Conservation (phyloP, 2,888 invertebrate genomes). For the Morpho deidamia region DNA sequence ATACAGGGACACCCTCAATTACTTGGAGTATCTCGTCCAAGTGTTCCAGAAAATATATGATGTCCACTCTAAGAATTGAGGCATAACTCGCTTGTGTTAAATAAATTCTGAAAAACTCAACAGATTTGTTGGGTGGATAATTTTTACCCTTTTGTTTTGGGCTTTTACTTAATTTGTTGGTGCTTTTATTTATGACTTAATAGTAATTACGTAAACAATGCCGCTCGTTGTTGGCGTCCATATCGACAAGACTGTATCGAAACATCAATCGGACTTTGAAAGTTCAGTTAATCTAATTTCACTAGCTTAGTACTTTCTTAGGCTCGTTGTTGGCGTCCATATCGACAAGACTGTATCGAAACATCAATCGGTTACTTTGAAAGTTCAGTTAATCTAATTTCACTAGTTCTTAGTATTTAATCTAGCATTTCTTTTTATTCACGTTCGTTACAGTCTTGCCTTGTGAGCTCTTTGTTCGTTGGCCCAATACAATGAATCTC, state of each 20-base stretch:
- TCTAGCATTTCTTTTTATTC: constrained; percentile 1
- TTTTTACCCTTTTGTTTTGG: constrained; percentile 19
- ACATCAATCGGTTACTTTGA: background rate
- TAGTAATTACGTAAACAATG: constrained; percentile 23
- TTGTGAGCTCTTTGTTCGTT: constrained; percentile 23
- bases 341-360: constrained; percentile 9
- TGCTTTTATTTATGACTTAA: constrained; percentile 31
- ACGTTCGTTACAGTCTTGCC: constrained; percentile 13
- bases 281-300: background rate
- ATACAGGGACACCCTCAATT: constrained; percentile 62
- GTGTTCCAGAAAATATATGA: constrained; percentile 54
- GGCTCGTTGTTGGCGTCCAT: background rate
- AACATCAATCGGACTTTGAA: background rate
- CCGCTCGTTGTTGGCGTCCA: constrained; percentile 7
- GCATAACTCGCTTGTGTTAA: constrained; percentile 32
- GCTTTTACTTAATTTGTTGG: constrained; percentile 31
- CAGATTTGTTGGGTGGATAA: constrained; percentile 1
- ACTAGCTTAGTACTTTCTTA: constrained; percentile 4
- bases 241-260: constrained; percentile 10
- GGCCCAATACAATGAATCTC: constrained; percentile 37
- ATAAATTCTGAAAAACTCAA: constrained; percentile 32
- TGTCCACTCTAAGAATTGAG: constrained; percentile 35
- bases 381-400: constrained; percentile 1
- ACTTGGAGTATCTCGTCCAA: constrained; percentile 55
- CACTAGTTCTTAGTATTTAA: background rate